Percentiles rank a stretch among this genome's conserved stretches.
Evolutionary conservation across 2,113 vertebrate genomes (phyloP).

Genomic region (Todiramphus saurophagus): DNA sequence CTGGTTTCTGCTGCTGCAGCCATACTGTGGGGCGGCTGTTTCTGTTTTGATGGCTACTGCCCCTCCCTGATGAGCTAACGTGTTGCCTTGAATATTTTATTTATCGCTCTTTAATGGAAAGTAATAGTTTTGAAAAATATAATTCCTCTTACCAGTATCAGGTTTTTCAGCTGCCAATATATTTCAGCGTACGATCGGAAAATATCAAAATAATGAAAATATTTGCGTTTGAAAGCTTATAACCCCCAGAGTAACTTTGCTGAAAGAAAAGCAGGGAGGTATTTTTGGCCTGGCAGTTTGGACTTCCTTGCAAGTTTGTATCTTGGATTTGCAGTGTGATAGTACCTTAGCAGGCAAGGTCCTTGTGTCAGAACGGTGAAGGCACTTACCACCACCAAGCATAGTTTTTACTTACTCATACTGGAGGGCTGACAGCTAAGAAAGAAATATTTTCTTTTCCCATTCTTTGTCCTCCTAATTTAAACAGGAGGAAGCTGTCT

Average conservation of each 20-base stretch:
- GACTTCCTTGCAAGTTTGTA: background rate
- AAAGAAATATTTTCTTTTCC: background rate
- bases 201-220: background rate
- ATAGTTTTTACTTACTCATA: background rate
- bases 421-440: background rate
- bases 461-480: constrained; percentile 1
- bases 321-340: background rate
- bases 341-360: background rate
- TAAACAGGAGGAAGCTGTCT: background rate
- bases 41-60: background rate
- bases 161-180: background rate
- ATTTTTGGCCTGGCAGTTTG: background rate
- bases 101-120: background rate
- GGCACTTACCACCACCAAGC: background rate
- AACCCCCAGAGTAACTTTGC: background rate
- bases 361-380: background rate
- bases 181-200: background rate
- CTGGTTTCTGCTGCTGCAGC: background rate
- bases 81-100: background rate
- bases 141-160: background rate
- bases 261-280: background rate
- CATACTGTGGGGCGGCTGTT: background rate
- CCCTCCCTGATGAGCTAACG: fast-evolving
- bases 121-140: background rate
- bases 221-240: background rate